Evolutionary conservation across 2,888 invertebrate genomes (phyloP), one percentile per base, ranked within the genome.

Genomic region (Dione juno): DNA sequence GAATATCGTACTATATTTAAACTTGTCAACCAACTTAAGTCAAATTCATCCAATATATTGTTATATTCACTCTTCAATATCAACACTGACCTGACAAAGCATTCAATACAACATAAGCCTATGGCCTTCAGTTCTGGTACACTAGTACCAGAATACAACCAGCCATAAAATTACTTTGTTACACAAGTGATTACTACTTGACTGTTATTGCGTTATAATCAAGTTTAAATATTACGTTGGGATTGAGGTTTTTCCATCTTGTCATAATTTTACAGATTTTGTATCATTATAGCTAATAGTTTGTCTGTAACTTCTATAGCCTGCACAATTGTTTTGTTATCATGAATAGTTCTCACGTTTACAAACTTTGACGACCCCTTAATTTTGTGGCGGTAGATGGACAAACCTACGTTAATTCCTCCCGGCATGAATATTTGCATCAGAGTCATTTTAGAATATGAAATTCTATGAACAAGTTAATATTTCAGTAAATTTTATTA

Each of bases 191-290:
- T 41, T 19, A 59, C 40, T 41, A 59, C 11, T 40, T 40, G 40
- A 40, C 10, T 40, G 10, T 41, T 59, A 59, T 59, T 43, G 28
- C 43, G 21, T 43, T 59, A 43, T 28, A 43, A 59, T 28, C 43
- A 59, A 43, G 21, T 59, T 59, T 58, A 58, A 58, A 21, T 41
- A 41, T 41, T 58, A 6, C 21, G 21, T 58, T 41, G 40, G 21
- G 10, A n/a, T 28, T 41, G 43, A 59, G 59, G 59, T 43, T 59
- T 54, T 59, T 41, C 58, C 41, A 13, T 40, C n/a, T 54, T 54
- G n/a, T 9, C 41, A 43, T 59, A 59, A 59, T 59, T 21, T 10
- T 43, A 59, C 14, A 43, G 19, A 59, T 59, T 59, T 43, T 28
- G 9, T 19, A 14, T 28, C 21, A 59, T 59, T 59, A 59, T 43